phyloP scores from a whole-genome alignment of 2,888 invertebrate genomes.

The Xiphydria camelus region DNA sequence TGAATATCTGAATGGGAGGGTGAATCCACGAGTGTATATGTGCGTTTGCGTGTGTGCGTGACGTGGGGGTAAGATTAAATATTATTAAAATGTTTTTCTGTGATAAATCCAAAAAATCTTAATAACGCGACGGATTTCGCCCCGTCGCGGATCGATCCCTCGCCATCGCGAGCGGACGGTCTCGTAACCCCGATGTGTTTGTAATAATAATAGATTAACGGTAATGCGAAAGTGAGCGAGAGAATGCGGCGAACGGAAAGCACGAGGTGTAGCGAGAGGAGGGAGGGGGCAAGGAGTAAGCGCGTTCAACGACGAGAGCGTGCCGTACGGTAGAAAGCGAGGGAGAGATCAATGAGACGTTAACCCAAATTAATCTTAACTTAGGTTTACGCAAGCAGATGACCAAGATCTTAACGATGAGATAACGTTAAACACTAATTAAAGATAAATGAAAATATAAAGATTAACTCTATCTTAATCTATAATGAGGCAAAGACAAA shows the following conservation, averaged over 20 bases:
- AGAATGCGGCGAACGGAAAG: background rate
- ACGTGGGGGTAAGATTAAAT: constrained; percentile 21
- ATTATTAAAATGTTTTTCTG: constrained; percentile 55
- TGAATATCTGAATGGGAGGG: background rate
- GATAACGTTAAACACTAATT: constrained; percentile 20
- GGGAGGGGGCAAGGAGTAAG: background rate
- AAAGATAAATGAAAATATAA: background rate
- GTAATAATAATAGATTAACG: constrained; percentile 18
- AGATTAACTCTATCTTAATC: constrained; percentile 14
- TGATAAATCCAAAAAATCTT: constrained; percentile 49
- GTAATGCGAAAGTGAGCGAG: constrained; percentile 9
- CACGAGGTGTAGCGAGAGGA: background rate
- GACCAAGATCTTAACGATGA: constrained; percentile 35
- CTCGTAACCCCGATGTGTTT: constrained; percentile 24
- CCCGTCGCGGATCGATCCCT: constrained; percentile 5
- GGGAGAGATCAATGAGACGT: constrained; percentile 11
- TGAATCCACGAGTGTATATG: background rate
- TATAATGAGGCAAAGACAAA: constrained; percentile 11
- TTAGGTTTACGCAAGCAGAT: constrained; percentile 27
- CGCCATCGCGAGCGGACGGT: constrained; percentile 6
- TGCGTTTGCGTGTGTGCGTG: background rate
- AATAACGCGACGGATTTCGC: constrained; percentile 8
- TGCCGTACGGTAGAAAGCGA: too few relatives aligned
- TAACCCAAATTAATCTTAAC: constrained; percentile 26
- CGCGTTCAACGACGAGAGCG: too few relatives aligned